phyloP scores from a whole-genome alignment of 2,888 invertebrate genomes.

The Lacanobia wlatinum region DNA sequence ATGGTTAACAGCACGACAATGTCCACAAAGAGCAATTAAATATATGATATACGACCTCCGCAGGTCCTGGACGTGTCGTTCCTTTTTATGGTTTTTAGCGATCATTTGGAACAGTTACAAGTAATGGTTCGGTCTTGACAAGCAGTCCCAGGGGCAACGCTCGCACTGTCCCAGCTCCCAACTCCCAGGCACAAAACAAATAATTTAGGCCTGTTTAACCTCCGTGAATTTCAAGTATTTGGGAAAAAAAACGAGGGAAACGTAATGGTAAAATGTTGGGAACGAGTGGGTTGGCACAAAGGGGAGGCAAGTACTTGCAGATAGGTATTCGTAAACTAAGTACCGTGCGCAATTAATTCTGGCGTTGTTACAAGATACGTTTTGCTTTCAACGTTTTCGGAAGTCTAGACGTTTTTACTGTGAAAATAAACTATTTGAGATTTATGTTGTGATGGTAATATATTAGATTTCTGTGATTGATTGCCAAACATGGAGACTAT shows the following conservation, averaged over 20 bases:
- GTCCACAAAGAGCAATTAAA: constrained; percentile 57
- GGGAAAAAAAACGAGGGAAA: constrained; percentile 31
- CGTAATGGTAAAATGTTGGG: constrained; percentile 26
- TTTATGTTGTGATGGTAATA: constrained; percentile 8
- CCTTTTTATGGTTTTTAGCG: constrained; percentile 46
- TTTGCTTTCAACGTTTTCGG: constrained; percentile 39
- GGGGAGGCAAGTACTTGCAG: constrained; percentile 16
- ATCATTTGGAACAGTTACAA: constrained; percentile 39
- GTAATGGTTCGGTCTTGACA: constrained; percentile 54
- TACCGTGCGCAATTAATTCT: constrained; percentile 52
- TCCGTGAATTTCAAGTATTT: constrained; percentile 49
- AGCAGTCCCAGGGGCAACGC: constrained; percentile 34
- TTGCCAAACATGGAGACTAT: background rate
- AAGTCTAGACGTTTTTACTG: constrained; percentile 29
- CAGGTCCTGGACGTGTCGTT: constrained; percentile 47
- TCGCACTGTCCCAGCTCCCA: constrained; percentile 13
- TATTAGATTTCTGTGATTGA: background rate
- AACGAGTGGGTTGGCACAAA: constrained; percentile 31
- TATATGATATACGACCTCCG: constrained; percentile 46
- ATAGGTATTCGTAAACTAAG: constrained; percentile 51
- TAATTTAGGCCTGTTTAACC: constrained; percentile 32
- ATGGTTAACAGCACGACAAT: constrained; percentile 39
- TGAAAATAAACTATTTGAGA: constrained; percentile 23
- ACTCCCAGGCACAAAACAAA: constrained; percentile 31
- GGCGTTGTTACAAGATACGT: constrained; percentile 31